Conservation (phyloP, 2,797 vertebrate species). For the Premnoplex brunnescens region DNA sequence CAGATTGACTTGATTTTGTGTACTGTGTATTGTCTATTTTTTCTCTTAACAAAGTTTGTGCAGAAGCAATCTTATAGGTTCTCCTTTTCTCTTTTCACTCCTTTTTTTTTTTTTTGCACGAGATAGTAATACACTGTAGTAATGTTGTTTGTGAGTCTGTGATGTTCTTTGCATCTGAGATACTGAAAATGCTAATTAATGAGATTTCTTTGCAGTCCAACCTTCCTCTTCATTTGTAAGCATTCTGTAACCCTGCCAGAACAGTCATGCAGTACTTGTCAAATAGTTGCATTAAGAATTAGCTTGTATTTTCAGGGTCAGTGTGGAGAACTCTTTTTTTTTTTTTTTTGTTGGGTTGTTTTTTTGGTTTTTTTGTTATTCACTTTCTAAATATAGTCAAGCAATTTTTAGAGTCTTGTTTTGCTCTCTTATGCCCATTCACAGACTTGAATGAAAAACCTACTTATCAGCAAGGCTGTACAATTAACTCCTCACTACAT, state of each 20-base stretch:
- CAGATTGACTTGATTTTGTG: neutral
- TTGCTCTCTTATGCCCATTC: neutral
- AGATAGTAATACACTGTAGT: neutral
- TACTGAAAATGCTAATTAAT: neutral
- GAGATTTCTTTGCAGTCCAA: neutral
- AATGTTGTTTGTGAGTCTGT: neutral
- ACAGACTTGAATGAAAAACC: neutral
- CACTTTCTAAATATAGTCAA: neutral
- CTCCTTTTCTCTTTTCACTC: too few species aligned
- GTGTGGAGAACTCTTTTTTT: neutral
- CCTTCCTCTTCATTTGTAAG: neutral
- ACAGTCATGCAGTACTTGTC: neutral
- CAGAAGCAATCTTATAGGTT: neutral
- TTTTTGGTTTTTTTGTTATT: neutral
- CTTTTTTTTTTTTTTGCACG: neutral
- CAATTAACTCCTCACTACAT: neutral
- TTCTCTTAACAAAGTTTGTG: neutral
- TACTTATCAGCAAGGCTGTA: neutral
- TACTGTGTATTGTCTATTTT: neutral
- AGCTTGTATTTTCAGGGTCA: neutral
- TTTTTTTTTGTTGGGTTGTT: neutral
- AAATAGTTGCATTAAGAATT: neutral
- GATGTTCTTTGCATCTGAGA: neutral
- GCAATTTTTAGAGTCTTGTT: neutral
- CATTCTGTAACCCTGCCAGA: neutral